Percentiles rank a stretch among this genome's conserved stretches.
Conservation (phyloP, 2,113 vertebrate species). For the Natator depressus region DNA sequence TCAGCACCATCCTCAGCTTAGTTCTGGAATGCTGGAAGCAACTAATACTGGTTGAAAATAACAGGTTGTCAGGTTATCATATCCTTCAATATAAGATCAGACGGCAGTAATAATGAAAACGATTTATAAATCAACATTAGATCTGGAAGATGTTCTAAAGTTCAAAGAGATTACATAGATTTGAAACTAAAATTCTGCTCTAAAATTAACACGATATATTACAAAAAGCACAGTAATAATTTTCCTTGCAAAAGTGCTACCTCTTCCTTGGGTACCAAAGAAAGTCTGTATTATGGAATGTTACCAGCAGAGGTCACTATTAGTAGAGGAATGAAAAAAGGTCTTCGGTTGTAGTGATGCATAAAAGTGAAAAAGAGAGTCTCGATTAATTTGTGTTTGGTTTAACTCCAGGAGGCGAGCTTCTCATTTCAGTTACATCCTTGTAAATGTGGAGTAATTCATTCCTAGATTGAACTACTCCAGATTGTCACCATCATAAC, state of each 20-base stretch:
- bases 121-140: background rate
- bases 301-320: conserved; percentile 84
- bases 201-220: background rate
- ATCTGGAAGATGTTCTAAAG: background rate
- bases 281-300: background rate
- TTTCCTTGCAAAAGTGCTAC: accelerated
- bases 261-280: accelerated
- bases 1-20: background rate
- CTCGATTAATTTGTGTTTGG: accelerated
- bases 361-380: background rate
- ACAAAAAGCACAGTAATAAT: accelerated
- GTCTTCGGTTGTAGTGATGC: background rate
- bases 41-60: background rate
- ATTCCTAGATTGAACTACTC: background rate
- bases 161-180: background rate
- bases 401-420: background rate
- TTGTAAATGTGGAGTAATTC: background rate
- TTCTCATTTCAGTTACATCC: background rate
- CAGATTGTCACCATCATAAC: too few relatives aligned
- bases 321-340: conserved; percentile 65
- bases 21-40: background rate
- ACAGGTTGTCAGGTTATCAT: background rate
- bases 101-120: background rate
- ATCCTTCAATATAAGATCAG: conserved; percentile 7
- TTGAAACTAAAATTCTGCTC: background rate